Percentiles rank a stretch among this genome's conserved stretches.
These are phyloP conservation scores for Peromyscus nudipes DNA, from an alignment of 2,797 vertebrate genomes.

Conservation along the genomic window DNA sequence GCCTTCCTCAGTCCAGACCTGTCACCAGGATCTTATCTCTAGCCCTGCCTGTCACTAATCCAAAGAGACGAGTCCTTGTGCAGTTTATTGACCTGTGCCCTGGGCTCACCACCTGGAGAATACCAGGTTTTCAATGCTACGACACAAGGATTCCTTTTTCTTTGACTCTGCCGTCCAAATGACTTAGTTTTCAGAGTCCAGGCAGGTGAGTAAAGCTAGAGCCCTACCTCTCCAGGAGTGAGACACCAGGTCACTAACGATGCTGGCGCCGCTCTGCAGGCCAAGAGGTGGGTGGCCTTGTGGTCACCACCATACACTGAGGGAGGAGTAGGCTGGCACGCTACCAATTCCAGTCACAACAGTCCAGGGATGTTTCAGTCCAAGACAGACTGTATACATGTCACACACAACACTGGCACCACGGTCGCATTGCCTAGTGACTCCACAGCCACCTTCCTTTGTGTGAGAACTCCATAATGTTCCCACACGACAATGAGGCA, in stretches of 20 bases:
- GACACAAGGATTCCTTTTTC: not conserved
- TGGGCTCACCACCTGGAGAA: not conserved
- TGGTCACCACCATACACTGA: not conserved
- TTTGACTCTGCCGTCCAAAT: not conserved
- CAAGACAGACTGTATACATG: not conserved
- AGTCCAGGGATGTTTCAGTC: not conserved
- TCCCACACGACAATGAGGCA: not conserved
- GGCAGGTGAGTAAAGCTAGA: not conserved
- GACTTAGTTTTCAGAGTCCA: conserved; percentile 18
- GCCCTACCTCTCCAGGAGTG: not conserved
- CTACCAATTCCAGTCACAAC: not conserved
- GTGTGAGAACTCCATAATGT: not conserved
- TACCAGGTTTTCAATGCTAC: not conserved
- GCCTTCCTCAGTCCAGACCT: conserved; percentile 36
- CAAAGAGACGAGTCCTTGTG: not conserved
- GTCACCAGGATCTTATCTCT: not conserved
- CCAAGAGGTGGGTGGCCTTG: not conserved
- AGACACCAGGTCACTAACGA: not conserved
- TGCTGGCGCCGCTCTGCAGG: not conserved
- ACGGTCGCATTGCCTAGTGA: too few relatives aligned
- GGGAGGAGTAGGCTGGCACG: not conserved
- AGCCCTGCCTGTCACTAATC: not conserved
- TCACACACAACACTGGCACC: not conserved
- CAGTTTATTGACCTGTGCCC: not conserved
- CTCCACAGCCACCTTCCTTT: not conserved